Percentiles rank a stretch among this genome's conserved stretches.
Evolutionary conservation across 64 coral and sea anemone species (phyloP).

Genomic region (Actinia equina): DNA sequence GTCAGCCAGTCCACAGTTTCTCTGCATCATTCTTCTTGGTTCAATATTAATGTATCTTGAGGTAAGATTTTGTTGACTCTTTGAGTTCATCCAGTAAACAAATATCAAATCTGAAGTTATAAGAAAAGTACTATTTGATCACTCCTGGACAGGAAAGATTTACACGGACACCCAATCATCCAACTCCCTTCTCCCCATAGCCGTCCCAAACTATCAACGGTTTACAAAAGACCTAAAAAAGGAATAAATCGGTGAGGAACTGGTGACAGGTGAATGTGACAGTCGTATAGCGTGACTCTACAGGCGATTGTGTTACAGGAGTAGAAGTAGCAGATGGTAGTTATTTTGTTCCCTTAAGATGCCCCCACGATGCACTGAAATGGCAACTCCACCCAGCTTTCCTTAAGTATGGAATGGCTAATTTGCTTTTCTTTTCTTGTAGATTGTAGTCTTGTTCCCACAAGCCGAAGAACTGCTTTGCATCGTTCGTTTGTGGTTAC

Average conservation of each 20-base stretch:
- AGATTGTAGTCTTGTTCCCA: conserved; percentile 68
- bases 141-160: background rate
- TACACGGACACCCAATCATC: too few species aligned
- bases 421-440: background rate
- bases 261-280: too few species aligned
- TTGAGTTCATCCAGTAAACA: too few species aligned
- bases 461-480: conserved; percentile 41
- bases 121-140: too few species aligned
- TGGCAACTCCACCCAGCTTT: too few species aligned
- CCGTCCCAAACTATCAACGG: too few species aligned
- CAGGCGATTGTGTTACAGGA: background rate
- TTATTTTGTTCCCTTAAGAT: background rate
- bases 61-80: conserved; percentile 20
- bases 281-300: background rate
- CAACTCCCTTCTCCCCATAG: too few species aligned
- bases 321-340: background rate
- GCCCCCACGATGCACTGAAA: too few species aligned
- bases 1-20: conserved; percentile 78
- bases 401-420: too few species aligned
- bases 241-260: too few species aligned
- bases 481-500: conserved; percentile 77
- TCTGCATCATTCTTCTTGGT: conserved; percentile 67
- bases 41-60: conserved; percentile 73
- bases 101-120: too few species aligned
- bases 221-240: too few species aligned